These are phyloP conservation scores for Siniperca knerii DNA, from an alignment of 2,113 vertebrate species.

Conservation along the genomic window DNA sequence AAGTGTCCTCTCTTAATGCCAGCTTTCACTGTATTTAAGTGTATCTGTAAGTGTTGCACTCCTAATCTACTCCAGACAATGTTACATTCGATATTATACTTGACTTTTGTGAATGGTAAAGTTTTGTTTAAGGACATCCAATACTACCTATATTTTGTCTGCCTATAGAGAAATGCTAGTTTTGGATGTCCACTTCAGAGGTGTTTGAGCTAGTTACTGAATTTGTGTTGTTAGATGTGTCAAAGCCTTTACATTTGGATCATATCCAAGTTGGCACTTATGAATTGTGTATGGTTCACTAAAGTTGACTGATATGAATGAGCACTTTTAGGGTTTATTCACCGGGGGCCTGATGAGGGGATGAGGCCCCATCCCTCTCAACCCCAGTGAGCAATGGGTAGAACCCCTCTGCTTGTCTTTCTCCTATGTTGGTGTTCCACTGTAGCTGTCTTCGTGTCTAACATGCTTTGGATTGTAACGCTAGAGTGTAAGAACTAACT, in stretches of 20 bases:
- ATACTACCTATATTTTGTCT: slow-evolving; percentile 77
- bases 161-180: slow-evolving; percentile 63
- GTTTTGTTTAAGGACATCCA: slow-evolving; percentile 64
- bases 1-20: slow-evolving; percentile 57
- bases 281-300: slow-evolving; percentile 40
- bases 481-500: slow-evolving; percentile 69
- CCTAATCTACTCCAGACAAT: slow-evolving; percentile 70
- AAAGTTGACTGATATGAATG: slow-evolving; percentile 43
- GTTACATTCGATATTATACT: slow-evolving; percentile 80
- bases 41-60: slow-evolving; percentile 75
- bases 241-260: slow-evolving; percentile 53
- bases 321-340: slow-evolving; percentile 56
- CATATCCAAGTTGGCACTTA: slow-evolving; percentile 49
- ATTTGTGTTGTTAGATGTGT: slow-evolving; percentile 58
- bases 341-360: slow-evolving; percentile 8
- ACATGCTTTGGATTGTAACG: slow-evolving; percentile 79
- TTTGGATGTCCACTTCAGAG: slow-evolving; percentile 59
- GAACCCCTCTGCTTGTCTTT: slow-evolving; percentile 21
- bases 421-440: slow-evolving; percentile 46
- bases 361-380: slow-evolving; percentile 12
- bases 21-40: slow-evolving; percentile 68
- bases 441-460: slow-evolving; percentile 54
- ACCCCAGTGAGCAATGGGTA: slow-evolving; percentile 22
- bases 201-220: slow-evolving; percentile 66
- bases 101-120: slow-evolving; percentile 63